phyloP scores from a whole-genome alignment of 2,797 vertebrate species.

The Schizopygopsis malacanthus region DNA sequence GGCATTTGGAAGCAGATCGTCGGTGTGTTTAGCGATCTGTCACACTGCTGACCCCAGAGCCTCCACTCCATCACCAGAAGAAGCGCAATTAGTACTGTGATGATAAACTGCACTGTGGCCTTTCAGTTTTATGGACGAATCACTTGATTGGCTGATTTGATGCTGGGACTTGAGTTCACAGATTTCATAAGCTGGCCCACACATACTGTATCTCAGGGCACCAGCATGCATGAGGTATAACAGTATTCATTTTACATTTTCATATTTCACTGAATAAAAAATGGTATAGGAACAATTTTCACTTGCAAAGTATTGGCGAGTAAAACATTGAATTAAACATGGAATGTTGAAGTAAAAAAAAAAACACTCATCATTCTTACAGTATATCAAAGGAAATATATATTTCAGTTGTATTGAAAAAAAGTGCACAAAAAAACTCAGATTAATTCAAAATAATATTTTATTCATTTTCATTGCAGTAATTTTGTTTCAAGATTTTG shows the following conservation, averaged over 20 bases:
- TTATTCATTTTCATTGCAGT: neutral
- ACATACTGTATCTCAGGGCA: neutral
- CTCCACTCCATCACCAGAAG: conserved; percentile 35
- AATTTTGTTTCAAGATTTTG: neutral
- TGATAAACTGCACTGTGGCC: conserved; percentile 34
- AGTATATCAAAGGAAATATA: neutral
- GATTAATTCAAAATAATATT: too few species aligned
- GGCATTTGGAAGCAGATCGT: conserved; percentile 58
- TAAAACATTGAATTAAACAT: too few species aligned
- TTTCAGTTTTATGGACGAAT: conserved; percentile 21
- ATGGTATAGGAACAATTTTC: too few species aligned
- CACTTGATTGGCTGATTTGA: conserved; percentile 24
- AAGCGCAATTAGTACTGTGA: conserved; percentile 51
- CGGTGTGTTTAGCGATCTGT: conserved; percentile 55
- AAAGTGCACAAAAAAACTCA: too few species aligned
- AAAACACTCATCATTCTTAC: too few species aligned
- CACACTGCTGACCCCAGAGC: conserved; percentile 38
- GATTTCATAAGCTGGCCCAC: conserved; percentile 31
- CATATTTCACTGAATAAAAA: neutral
- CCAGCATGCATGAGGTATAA: neutral
- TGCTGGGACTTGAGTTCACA: neutral
- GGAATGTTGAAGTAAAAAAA: too few species aligned
- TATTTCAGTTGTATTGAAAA: neutral
- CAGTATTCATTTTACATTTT: neutral
- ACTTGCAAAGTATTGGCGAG: neutral